phyloP scores from a whole-genome alignment of 2,113 vertebrate species.

The Gambusia holbrooki region DNA sequence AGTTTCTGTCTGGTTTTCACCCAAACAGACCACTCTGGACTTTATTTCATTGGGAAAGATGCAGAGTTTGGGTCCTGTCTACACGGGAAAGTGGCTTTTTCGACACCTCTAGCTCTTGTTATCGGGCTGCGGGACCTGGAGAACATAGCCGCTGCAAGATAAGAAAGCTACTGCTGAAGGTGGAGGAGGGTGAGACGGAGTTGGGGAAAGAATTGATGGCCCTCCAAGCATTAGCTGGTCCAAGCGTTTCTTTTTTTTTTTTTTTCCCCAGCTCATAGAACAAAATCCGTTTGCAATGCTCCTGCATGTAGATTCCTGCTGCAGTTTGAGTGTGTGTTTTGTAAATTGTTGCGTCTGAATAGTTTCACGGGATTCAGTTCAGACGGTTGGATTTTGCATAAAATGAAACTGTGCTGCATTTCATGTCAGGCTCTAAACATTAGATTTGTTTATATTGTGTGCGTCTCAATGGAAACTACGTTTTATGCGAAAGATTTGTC shows the following conservation, averaged over 20 bases:
- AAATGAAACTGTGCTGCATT: not conserved
- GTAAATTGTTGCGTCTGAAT: not conserved
- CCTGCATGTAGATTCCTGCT: not conserved
- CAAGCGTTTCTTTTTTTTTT: conserved; percentile 4
- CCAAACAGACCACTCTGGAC: conserved; percentile 48
- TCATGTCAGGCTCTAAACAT: not conserved
- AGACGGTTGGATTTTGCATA: not conserved
- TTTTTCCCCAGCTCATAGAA: conserved; percentile 23
- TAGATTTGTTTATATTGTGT: not conserved
- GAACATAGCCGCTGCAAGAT: conserved; percentile 48
- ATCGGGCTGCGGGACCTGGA: conserved; percentile 54
- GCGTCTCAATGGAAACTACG: not conserved
- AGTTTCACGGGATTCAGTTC: not conserved
- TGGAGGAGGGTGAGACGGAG: conserved; percentile 14
- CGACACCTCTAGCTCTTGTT: conserved; percentile 63
- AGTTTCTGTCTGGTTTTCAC: conserved; percentile 36
- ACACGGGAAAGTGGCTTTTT: conserved; percentile 46
- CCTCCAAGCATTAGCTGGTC: conserved; percentile 16
- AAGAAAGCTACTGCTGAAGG: conserved; percentile 54
- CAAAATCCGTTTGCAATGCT: conserved; percentile 6
- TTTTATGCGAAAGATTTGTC: not conserved
- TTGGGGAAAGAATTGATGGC: conserved; percentile 29
- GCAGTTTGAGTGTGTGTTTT: not conserved
- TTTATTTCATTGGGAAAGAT: conserved; percentile 72
- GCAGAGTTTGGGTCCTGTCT: not conserved